Percentiles rank a stretch among this genome's conserved stretches.
Conservation (phyloP, 23 tunicate species). For the Phallusia fumigata region DNA sequence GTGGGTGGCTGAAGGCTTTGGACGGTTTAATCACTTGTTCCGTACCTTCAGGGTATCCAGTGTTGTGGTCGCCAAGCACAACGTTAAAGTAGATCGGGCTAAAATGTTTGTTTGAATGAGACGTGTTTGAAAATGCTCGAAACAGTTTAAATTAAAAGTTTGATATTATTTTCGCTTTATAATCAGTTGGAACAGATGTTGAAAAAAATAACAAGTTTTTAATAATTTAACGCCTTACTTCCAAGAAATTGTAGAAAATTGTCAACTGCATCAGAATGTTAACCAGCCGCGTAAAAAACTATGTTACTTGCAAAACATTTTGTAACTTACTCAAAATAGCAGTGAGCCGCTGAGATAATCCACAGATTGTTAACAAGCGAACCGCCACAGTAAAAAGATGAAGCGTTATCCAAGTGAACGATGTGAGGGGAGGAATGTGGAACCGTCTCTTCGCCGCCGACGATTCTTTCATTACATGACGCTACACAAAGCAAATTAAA, state of each 20-base stretch:
- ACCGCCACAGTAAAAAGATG: constrained; percentile 62
- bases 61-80: constrained; percentile 75
- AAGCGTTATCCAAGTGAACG: constrained; percentile 51
- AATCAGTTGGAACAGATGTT: too few species aligned
- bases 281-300: too few species aligned
- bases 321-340: constrained; percentile 44
- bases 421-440: constrained; percentile 69
- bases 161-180: too few species aligned
- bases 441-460: constrained; percentile 60
- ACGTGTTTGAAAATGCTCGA: too few species aligned
- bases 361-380: constrained; percentile 51
- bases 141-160: too few species aligned
- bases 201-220: too few species aligned
- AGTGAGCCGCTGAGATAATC: constrained; percentile 86
- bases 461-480: constrained; percentile 20
- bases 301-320: too few species aligned
- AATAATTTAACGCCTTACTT: too few species aligned
- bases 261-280: too few species aligned
- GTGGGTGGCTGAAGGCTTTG: constrained; percentile 53
- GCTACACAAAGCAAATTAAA: neutral
- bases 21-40: constrained; percentile 57
- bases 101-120: too few species aligned
- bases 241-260: too few species aligned
- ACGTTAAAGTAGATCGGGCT: constrained; percentile 34
- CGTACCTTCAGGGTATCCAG: constrained; percentile 35